Conservation (phyloP, 2,888 invertebrate genomes). For the Oscheius sp. region DNA sequence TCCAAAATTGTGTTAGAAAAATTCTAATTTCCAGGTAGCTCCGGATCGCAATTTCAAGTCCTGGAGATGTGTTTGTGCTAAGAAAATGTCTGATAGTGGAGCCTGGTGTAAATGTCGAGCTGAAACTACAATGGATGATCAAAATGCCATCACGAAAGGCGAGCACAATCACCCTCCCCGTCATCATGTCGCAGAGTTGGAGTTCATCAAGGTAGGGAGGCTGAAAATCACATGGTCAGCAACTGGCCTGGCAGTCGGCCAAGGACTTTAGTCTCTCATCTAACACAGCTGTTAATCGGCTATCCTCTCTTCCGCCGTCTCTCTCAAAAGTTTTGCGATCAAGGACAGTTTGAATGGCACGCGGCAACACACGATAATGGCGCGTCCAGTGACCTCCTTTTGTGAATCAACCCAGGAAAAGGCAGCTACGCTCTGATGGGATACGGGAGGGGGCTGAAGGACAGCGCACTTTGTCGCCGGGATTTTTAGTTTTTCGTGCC, state of each 20-base stretch:
- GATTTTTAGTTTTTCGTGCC: conserved; percentile 12
- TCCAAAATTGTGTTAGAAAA: too few relatives aligned
- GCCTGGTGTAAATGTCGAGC: conserved; percentile 67
- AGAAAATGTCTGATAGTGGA: conserved; percentile 64
- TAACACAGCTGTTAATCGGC: conserved; percentile 19
- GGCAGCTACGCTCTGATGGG: conserved; percentile 1
- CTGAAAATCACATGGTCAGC: not conserved
- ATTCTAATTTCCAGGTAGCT: conserved; percentile 42
- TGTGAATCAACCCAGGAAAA: conserved; percentile 19
- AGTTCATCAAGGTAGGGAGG: conserved; percentile 66
- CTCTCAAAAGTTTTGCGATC: conserved; percentile 11
- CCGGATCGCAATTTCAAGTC: conserved; percentile 63
- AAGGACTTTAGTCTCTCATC: not conserved
- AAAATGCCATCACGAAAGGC: conserved; percentile 65
- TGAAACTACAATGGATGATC: conserved; percentile 67
- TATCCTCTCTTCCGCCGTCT: conserved; percentile 4
- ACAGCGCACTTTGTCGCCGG: not conserved
- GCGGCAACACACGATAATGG: conserved; percentile 15
- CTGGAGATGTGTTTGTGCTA: conserved; percentile 69
- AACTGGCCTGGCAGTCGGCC: conserved; percentile 21
- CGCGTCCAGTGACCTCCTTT: conserved; percentile 32
- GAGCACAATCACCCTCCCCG: conserved; percentile 67
- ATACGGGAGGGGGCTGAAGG: not conserved
- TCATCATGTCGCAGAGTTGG: conserved; percentile 67
- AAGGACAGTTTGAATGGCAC: conserved; percentile 33